Evolutionary conservation across 2,113 vertebrate species (phyloP).

Genomic region (Melanerpes formicivorus): DNA sequence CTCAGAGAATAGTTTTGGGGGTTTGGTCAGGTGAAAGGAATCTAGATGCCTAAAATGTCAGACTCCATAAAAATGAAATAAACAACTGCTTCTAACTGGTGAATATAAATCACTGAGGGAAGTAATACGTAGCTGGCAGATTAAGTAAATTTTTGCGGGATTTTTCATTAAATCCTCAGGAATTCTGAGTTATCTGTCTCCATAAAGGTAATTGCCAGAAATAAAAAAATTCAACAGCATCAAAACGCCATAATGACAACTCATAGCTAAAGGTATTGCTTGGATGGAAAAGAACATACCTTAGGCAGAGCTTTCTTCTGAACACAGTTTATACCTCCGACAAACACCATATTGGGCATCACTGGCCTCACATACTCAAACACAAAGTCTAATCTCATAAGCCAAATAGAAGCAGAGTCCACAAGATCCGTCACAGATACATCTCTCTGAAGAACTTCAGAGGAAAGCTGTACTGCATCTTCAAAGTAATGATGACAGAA

Average conservation of each 20-base stretch:
- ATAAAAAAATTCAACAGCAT: not conserved
- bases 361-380: slow-evolving; percentile 83
- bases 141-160: not conserved
- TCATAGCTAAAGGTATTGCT: too few species aligned
- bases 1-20: too few species aligned
- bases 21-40: not conserved
- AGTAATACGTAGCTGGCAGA: not conserved
- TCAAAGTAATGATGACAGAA: slow-evolving; percentile 70
- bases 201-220: not conserved
- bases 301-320: slow-evolving; percentile 15
- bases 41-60: too few species aligned
- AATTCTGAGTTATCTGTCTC: not conserved
- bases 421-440: slow-evolving; percentile 73
- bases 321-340: slow-evolving; percentile 81
- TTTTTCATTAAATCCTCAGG: not conserved
- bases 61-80: not conserved
- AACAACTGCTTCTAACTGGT: not conserved
- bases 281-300: slow-evolving; percentile 14
- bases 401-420: slow-evolving; percentile 74
- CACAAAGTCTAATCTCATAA: slow-evolving; percentile 83
- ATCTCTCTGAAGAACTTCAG: slow-evolving; percentile 75
- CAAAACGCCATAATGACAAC: rapidly evolving
- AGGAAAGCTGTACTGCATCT: slow-evolving; percentile 69
- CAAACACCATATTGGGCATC: slow-evolving; percentile 85
- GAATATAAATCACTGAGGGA: not conserved